Conservation (phyloP, 1,140 invertebrate species). For the Drosophila tani region DNA sequence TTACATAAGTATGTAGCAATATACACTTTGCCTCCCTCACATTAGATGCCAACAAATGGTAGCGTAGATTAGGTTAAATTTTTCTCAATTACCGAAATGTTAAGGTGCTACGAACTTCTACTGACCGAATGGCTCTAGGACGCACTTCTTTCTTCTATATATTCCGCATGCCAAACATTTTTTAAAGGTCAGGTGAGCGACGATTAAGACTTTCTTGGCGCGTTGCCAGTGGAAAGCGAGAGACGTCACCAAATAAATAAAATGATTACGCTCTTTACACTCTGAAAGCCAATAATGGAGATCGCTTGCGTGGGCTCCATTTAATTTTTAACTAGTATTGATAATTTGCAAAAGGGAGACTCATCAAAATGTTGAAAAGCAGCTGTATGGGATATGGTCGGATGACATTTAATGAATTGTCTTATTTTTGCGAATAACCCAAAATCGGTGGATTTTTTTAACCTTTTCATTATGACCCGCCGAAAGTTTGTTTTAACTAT, state of each 20-base stretch:
- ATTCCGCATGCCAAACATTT: conserved; percentile 47
- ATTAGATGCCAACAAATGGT: neutral
- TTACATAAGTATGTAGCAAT: neutral
- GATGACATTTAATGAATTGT: too few species aligned
- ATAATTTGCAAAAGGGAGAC: too few species aligned
- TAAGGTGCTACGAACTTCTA: conserved; percentile 61
- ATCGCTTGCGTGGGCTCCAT: neutral
- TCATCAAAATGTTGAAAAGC: too few species aligned
- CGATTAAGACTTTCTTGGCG: neutral
- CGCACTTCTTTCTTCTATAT: conserved; percentile 1
- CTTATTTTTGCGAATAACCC: too few species aligned
- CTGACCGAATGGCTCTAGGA: conserved; percentile 37
- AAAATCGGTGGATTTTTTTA: too few species aligned
- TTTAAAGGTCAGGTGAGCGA: conserved; percentile 46
- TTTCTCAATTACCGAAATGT: conserved; percentile 36
- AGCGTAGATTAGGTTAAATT: neutral
- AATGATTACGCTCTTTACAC: too few species aligned
- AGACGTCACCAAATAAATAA: neutral
- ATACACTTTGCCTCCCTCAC: neutral
- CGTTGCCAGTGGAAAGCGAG: neutral
- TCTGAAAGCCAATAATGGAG: neutral
- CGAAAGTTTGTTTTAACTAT: too few species aligned
- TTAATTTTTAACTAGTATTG: neutral
- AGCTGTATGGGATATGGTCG: too few species aligned
- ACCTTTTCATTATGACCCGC: too few species aligned